A percentile compares a stretch with the other conserved stretches of the same genome.
These are phyloP conservation scores for Eublepharis macularius DNA, from an alignment of 2,113 vertebrate genomes.

Conservation along the genomic window DNA sequence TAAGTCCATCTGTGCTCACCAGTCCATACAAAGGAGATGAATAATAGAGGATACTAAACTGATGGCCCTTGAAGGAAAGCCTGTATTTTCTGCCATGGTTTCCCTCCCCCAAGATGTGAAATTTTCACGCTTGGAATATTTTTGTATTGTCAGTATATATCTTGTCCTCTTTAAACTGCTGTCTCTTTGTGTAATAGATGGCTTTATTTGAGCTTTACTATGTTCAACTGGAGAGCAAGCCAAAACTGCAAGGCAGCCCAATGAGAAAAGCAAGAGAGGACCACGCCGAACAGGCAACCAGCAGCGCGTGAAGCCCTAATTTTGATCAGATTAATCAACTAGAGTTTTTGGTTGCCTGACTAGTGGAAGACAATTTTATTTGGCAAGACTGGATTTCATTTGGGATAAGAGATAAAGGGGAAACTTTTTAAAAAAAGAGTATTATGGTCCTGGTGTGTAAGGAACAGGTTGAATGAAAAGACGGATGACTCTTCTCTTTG, in stretches of 20 bases:
- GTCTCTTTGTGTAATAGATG: slow-evolving; percentile 15
- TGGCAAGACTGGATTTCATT: not conserved
- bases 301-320: not conserved
- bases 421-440: not conserved
- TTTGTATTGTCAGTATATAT: slow-evolving; percentile 38
- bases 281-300: not conserved
- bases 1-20: not conserved
- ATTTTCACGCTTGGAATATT: not conserved
- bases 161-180: slow-evolving; percentile 33
- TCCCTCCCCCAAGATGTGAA: not conserved
- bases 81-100: not conserved
- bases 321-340: not conserved
- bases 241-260: slow-evolving; percentile 14
- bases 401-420: not conserved
- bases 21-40: not conserved
- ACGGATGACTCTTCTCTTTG: too few species aligned
- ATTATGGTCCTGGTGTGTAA: not conserved
- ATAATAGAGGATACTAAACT: not conserved
- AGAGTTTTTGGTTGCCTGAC: not conserved
- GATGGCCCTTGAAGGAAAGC: slow-evolving; percentile 12
- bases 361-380: not conserved
- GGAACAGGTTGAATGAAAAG: not conserved
- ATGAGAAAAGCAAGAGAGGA: slow-evolving; percentile 16
- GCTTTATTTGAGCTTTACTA: not conserved
- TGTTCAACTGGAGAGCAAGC: slow-evolving; percentile 21